Evolutionary conservation across 2,888 invertebrate genomes (phyloP), one percentile per base, ranked within the genome.

Genomic region (Reticulitermes lucifugus): DNA sequence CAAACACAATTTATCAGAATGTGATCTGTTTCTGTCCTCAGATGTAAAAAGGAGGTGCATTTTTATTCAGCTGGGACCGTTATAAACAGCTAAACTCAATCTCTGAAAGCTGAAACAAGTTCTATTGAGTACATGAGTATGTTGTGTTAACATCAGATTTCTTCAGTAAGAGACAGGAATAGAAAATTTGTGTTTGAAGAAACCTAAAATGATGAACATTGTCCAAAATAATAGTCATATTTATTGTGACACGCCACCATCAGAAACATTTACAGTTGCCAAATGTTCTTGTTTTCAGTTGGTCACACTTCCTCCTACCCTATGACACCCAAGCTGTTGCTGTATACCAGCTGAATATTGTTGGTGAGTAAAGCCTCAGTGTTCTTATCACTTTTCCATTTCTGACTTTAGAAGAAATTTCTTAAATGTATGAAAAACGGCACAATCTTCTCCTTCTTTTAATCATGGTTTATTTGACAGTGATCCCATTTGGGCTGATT

Each of bases 301-400:
- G 87, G 87, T 70, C 86, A 18, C 83, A 85, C 41, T 87, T 86
- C n/a, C 71, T 84, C 2, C 83, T 83, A 1, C 87, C 87, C 35
- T 86, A 79, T 46, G 75, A 59, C 21, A 77, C 77, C 21, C 21
- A 79, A 9, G 83, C 85, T 65, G 51, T 84, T 14, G 79, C 84
- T n/a, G 65, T 87, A 12, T 86, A 86, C 83, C 85, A 79, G 41
- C 79, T 87, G 18, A 87, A 87, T 51, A 83, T 77, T 35, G 65
- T 87, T 46, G 83, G 87, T 87, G 71, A 85, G 85, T 85, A 59
- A 46, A 25, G 25, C 25, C 25, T 51, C 51, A 22, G 25, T 3
- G 3, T 0, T 46, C 0, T 43, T 2, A 46, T 43, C 7, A 0
- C 1, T 79, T 35, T 75, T 2, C 9, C 9, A 10, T 25, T 46